Percentiles rank a stretch among this genome's conserved stretches.
These are phyloP conservation scores for Frankliniella intonsa DNA, from an alignment of 2,888 invertebrate genomes.

Conservation along the genomic window DNA sequence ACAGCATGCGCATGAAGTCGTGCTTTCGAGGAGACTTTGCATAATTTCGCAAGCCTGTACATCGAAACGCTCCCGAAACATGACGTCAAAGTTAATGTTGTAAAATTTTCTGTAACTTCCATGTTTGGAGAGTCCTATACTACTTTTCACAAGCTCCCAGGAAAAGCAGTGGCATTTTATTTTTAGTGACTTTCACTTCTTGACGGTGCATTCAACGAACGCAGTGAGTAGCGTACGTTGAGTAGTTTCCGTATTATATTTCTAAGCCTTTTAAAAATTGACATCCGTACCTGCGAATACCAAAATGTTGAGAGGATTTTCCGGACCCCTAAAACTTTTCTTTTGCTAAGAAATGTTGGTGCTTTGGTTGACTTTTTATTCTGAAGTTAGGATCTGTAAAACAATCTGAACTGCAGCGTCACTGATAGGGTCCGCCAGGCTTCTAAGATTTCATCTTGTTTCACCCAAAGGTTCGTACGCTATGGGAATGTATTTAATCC, in stretches of 20 bases:
- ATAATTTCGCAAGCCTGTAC: not conserved
- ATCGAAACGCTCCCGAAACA: not conserved
- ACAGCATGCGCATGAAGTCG: not conserved
- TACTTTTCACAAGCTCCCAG: not conserved
- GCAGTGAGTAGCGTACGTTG: slow-evolving; percentile 2
- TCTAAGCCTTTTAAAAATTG: not conserved
- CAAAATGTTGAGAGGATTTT: not conserved
- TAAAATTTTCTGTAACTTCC: not conserved
- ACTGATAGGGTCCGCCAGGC: not conserved
- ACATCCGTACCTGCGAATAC: not conserved
- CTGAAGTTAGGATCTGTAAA: not conserved
- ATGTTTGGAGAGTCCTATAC: not conserved
- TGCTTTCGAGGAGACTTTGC: not conserved
- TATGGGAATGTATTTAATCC: not conserved
- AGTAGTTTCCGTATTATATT: not conserved
- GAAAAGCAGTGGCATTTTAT: not conserved
- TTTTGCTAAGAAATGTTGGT: not conserved
- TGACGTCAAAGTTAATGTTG: not conserved
- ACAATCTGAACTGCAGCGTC: slow-evolving; percentile 10
- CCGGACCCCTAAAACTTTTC: not conserved
- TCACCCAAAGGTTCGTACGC: not conserved
- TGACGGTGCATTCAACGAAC: not conserved
- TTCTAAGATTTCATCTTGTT: not conserved
- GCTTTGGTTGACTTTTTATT: not conserved
- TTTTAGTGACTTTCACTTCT: slow-evolving; percentile 19